A percentile compares a stretch with the other conserved stretches of the same genome.
phyloP scores from a whole-genome alignment of 2,797 vertebrate genomes.

The Catostomus latipinnis region DNA sequence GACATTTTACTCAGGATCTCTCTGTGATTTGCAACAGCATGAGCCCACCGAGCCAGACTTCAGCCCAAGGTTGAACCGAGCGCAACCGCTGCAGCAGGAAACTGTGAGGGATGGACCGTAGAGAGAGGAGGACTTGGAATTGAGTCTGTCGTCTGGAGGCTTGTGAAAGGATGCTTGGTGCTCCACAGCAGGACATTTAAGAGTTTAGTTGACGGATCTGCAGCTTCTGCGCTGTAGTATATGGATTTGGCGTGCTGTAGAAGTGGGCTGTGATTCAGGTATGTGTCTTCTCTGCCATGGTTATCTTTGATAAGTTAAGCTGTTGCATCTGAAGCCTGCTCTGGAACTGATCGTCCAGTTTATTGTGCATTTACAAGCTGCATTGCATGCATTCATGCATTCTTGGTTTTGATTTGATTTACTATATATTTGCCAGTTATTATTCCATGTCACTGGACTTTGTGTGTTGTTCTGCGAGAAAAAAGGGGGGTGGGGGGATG shows the following conservation, averaged over 20 bases:
- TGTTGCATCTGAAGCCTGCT: constrained; percentile 18
- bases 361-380: background rate
- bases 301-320: constrained; percentile 10
- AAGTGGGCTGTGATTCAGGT: constrained; percentile 13
- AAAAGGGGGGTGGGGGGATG: background rate
- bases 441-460: background rate
- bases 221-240: background rate
- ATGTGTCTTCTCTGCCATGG: background rate
- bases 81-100: constrained; percentile 7
- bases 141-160: constrained; percentile 36
- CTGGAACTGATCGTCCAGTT: background rate
- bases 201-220: constrained; percentile 11
- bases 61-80: constrained; percentile 49
- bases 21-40: constrained; percentile 38
- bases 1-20: constrained; percentile 15
- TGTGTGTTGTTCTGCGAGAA: background rate
- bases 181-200: constrained; percentile 2
- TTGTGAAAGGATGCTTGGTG: background rate
- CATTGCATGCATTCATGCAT: background rate
- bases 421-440: background rate
- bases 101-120: constrained; percentile 44
- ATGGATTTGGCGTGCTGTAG: background rate
- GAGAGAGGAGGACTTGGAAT: constrained; percentile 47
- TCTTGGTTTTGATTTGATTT: background rate
- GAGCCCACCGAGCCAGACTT: constrained; percentile 13